Percentiles rank a stretch among this genome's conserved stretches.
Conservation (phyloP, 2,113 vertebrate species). For the Equus quagga region DNA sequence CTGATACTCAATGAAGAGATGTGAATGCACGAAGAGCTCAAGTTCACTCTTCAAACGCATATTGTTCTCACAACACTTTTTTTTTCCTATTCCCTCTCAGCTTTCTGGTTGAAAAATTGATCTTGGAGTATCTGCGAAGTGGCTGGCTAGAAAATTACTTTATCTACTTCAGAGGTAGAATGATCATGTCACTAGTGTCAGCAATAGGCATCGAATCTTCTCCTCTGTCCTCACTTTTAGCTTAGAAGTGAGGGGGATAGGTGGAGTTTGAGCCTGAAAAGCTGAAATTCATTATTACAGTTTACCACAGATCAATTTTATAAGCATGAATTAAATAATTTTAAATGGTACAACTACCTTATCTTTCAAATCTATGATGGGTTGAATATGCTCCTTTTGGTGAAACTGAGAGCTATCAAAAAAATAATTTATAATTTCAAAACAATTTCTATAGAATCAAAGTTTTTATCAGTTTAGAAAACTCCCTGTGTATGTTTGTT, state of each 20-base stretch:
- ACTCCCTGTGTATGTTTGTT: neutral
- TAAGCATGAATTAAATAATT: neutral
- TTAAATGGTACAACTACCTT: neutral
- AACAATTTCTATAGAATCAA: neutral
- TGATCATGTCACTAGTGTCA: too few species aligned
- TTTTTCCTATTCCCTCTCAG: neutral
- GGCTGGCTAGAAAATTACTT: neutral
- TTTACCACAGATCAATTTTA: neutral
- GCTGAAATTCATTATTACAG: neutral
- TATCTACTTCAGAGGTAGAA: neutral
- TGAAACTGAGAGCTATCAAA: neutral
- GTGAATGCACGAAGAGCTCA: neutral
- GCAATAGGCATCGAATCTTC: neutral
- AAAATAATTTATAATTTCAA: neutral
- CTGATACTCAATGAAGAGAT: neutral
- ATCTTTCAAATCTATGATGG: neutral
- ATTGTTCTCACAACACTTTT: neutral
- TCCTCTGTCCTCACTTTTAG: neutral
- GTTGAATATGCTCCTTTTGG: neutral
- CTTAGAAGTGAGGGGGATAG: neutral
- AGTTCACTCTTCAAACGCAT: neutral
- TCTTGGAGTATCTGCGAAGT: neutral
- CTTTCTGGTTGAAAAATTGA: neutral
- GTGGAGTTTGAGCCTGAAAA: neutral
- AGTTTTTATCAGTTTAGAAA: neutral